Conservation (phyloP, 2,113 vertebrate genomes). For the Tyto alba region DNA sequence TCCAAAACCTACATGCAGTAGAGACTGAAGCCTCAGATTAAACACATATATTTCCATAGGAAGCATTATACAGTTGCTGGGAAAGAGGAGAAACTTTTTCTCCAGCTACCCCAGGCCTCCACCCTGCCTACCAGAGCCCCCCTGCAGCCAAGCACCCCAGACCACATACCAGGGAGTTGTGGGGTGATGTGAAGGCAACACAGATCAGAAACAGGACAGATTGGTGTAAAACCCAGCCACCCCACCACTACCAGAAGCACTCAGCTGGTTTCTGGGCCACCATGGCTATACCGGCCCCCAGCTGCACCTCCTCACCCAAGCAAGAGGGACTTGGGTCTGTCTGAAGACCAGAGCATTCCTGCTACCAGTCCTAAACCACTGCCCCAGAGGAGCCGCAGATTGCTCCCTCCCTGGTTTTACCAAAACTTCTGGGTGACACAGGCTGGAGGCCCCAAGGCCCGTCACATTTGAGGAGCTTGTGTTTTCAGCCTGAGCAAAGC, state of each 20-base stretch:
- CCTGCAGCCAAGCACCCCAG: rapidly evolving
- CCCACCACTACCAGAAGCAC: not conserved
- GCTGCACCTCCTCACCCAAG: not conserved
- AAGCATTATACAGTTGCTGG: not conserved
- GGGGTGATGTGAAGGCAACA: not conserved
- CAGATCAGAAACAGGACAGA: not conserved
- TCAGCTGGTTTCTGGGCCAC: not conserved
- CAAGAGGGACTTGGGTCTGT: rapidly evolving
- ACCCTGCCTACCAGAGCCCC: not conserved
- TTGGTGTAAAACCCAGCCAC: not conserved
- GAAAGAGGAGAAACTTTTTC: not conserved
- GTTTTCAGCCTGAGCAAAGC: not conserved
- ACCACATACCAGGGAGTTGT: rapidly evolving
- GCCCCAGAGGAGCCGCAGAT: not conserved
- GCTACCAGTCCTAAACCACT: not conserved
- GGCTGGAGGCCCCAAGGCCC: not conserved
- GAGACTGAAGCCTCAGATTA: not conserved
- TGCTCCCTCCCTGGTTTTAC: not conserved
- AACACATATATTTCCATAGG: rapidly evolving
- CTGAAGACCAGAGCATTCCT: not conserved
- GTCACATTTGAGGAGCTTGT: not conserved
- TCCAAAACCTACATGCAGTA: not conserved
- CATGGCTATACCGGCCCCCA: not conserved
- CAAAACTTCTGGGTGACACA: not conserved
- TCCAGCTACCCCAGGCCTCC: not conserved